phyloP scores from a whole-genome alignment of 2,113 vertebrate genomes.

The Colistium nudipinnis region DNA sequence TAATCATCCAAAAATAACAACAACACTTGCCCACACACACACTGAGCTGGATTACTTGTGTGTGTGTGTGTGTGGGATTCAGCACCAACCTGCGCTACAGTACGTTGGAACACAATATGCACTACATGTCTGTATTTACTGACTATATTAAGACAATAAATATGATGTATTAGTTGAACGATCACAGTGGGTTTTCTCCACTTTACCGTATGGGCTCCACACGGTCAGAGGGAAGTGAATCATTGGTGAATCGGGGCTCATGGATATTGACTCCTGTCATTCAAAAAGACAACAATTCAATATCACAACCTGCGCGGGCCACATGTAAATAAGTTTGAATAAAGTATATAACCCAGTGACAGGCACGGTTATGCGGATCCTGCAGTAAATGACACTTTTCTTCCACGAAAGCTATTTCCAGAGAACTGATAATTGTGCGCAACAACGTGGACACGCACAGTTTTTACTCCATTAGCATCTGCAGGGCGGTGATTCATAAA shows the following conservation, averaged over 20 bases:
- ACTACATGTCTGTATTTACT: too few relatives aligned
- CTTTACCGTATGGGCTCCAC: too few relatives aligned
- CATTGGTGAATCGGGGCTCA: too few relatives aligned
- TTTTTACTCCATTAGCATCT: not conserved
- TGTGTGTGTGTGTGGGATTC: not conserved
- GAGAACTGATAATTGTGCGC: not conserved
- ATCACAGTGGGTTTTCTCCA: too few relatives aligned
- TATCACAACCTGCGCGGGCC: not conserved
- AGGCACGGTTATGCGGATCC: not conserved
- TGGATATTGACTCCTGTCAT: not conserved
- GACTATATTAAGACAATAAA: too few relatives aligned
- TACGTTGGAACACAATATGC: not conserved
- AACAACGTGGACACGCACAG: not conserved
- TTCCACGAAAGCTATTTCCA: not conserved
- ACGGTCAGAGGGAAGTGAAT: too few relatives aligned
- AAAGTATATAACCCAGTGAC: too few relatives aligned
- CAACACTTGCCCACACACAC: slow-evolving; percentile 60
- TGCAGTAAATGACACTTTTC: not conserved
- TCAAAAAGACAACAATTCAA: too few relatives aligned
- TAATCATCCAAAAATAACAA: slow-evolving; percentile 13
- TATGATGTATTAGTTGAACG: too few relatives aligned
- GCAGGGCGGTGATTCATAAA: too few relatives aligned
- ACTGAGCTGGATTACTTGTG: slow-evolving; percentile 40
- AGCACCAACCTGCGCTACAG: not conserved
- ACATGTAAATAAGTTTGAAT: not conserved